Evolutionary conservation across 2,888 invertebrate genomes (phyloP), one percentile per base, ranked within the genome.

Genomic region (Sipha maydis): DNA sequence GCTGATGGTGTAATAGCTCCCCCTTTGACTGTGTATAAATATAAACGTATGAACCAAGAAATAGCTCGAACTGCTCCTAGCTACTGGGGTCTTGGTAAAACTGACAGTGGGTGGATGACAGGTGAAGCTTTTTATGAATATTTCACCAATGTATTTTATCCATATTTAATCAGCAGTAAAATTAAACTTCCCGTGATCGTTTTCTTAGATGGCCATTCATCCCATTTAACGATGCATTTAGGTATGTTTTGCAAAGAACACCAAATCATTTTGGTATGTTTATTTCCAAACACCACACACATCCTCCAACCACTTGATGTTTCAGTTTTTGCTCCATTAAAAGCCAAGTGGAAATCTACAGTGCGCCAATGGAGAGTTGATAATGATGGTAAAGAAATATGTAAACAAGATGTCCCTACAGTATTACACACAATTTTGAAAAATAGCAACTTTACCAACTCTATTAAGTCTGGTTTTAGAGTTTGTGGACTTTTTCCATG

Each of bases 81-180:
- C 84, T 82, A 90, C 79, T 91, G 91, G 91, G 90, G 90, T n/a
- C 89, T 91, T 25, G 90, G 91, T 17, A 90, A 90, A 89, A 89
- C 90, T n/a, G 90, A 90, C 8, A 90, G 89, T 82, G 91, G 90
- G 9, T 91, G 91, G 90, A 91, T 91, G 90, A 91, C 90, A 48
- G 85, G 89, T 34, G 90, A 91, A 90, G 67, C 90, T 0, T 91
- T 91, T 85, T 91, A 89, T 75, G 91, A 91, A 89, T 91, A 91
- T 90, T 89, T 91, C 73, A 88, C 90, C 17, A 90, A 91, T 88
- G 89, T 90, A 31, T 91, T 91, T 56, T 56, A 56, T 89, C 90
- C 91, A 75, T 91, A 83, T 69, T 88, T 91, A 9, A 61, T 89
- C 14, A 79, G 90, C 86, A 90, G 89, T 41, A 78, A 90, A 38